phyloP scores from a whole-genome alignment of 2,113 vertebrate genomes.

The Sporophila hypoxantha region DNA sequence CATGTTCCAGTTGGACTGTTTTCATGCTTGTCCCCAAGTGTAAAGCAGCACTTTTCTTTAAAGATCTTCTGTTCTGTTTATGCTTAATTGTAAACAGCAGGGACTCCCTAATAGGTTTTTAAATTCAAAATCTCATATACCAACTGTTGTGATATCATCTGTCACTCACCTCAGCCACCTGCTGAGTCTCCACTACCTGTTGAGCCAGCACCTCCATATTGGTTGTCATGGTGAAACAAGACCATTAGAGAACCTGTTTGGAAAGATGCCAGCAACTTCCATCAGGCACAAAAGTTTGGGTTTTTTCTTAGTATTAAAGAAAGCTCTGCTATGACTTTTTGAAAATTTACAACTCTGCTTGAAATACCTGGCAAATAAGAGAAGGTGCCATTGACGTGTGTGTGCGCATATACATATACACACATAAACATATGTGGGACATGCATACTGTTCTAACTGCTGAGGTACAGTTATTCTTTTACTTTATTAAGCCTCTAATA shows the following conservation, averaged over 20 bases:
- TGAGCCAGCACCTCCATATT: conserved; percentile 85
- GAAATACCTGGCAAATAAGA: not conserved
- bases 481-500: not conserved
- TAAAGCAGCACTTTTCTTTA: not conserved
- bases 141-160: conserved; percentile 49
- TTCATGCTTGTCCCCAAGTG: not conserved
- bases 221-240: conserved; percentile 84
- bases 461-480: not conserved
- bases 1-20: not conserved
- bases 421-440: not conserved
- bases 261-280: conserved; percentile 74
- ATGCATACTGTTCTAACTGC: not conserved
- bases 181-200: conserved; percentile 85
- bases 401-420: accelerated
- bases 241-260: conserved; percentile 87
- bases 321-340: not conserved
- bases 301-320: conserved; percentile 24
- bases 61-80: not conserved
- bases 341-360: not conserved
- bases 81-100: not conserved
- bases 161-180: conserved; percentile 87
- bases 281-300: conserved; percentile 61
- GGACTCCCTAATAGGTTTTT: not conserved
- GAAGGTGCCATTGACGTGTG: not conserved
- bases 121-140: conserved; percentile 34